Percentiles rank a stretch among this genome's conserved stretches.
Evolutionary conservation across 2,113 vertebrate genomes (phyloP).

Genomic region (Henicopernis longicauda): DNA sequence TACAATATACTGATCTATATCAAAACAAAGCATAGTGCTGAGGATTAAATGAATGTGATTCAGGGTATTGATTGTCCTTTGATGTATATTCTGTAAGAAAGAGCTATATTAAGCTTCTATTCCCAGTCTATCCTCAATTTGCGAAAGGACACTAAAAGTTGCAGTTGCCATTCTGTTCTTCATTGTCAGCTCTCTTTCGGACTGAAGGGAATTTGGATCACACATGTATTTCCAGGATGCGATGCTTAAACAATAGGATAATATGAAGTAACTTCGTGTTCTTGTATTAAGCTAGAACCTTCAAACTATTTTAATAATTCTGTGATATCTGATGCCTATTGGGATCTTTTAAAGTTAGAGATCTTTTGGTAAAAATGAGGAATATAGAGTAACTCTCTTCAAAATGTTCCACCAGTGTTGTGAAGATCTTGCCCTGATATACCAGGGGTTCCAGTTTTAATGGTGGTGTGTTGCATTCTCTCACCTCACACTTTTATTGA

Average conservation of each 20-base stretch:
- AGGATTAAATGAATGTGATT: neutral
- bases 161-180: neutral
- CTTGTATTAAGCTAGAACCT: neutral
- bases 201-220: neutral
- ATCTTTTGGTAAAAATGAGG: neutral
- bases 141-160: neutral
- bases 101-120: neutral
- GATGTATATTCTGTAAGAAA: neutral
- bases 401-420: neutral
- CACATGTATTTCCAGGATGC: neutral
- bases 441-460: neutral
- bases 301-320: neutral
- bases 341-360: neutral
- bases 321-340: neutral
- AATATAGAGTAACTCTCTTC: neutral
- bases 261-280: neutral
- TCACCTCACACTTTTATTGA: neutral
- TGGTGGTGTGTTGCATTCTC: neutral
- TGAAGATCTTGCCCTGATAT: neutral
- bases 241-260: neutral
- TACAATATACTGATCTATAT: neutral
- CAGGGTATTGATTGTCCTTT: slow-evolving; percentile 10
- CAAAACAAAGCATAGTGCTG: neutral
- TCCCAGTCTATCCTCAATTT: neutral
- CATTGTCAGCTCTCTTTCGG: neutral